phyloP scores from a whole-genome alignment of 2,113 vertebrate genomes.

The Tupaia chinensis region DNA sequence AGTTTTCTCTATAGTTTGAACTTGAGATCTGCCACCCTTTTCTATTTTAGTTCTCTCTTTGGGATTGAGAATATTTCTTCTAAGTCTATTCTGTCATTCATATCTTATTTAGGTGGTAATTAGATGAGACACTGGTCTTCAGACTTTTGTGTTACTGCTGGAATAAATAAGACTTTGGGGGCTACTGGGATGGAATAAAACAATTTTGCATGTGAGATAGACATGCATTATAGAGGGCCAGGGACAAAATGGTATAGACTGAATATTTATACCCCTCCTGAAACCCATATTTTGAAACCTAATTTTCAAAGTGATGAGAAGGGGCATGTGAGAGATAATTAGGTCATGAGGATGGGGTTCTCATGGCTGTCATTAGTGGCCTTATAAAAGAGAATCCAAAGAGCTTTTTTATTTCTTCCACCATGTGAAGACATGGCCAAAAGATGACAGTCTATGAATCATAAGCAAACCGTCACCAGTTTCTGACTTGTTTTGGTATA shows the following conservation, averaged over 20 bases:
- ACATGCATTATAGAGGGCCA: background rate
- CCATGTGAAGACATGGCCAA: background rate
- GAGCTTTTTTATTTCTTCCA: background rate
- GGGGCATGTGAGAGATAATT: background rate
- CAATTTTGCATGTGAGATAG: background rate
- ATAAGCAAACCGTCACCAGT: background rate
- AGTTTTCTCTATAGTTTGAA: background rate
- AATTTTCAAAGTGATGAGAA: background rate
- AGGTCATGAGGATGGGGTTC: background rate
- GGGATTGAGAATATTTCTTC: background rate
- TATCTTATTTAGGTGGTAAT: background rate
- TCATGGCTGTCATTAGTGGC: rapidly evolving
- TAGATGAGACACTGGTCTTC: background rate
- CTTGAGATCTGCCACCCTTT: background rate
- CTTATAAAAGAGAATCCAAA: background rate
- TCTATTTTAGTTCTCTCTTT: background rate
- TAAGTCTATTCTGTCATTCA: background rate
- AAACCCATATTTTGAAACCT: background rate
- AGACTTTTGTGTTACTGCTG: background rate
- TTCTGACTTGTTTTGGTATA: background rate
- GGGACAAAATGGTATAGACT: background rate
- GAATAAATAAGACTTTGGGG: background rate
- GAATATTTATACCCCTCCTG: background rate
- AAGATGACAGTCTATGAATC: background rate
- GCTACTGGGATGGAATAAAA: background rate